A percentile compares a stretch with the other conserved stretches of the same genome.
Evolutionary conservation across 1,140 invertebrate species (phyloP).

Genomic region (Neodiprion lecontei): DNA sequence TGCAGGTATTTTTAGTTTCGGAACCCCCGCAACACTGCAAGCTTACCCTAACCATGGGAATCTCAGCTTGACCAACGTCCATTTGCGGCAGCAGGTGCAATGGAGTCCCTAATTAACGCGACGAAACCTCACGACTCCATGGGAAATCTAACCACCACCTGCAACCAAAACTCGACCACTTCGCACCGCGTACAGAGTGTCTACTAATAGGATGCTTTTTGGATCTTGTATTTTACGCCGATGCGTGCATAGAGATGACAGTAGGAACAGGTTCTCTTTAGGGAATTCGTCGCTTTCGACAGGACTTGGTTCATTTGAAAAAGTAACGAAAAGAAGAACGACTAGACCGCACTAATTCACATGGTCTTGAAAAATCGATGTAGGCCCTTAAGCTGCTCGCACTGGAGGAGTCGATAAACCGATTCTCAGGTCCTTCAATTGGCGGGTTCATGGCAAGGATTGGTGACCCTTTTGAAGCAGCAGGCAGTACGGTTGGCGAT

Average conservation of each 20-base stretch:
- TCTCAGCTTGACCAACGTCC: not conserved
- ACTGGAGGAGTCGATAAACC: not conserved
- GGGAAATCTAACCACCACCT: conserved; percentile 51
- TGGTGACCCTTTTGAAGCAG: no score
- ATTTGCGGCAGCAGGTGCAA: conserved; percentile 27
- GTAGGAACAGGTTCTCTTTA: not conserved
- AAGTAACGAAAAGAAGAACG: no score
- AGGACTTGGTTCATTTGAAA: no score
- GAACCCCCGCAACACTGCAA: not conserved
- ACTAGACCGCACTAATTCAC: no score
- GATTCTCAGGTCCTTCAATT: not conserved
- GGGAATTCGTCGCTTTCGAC: not conserved
- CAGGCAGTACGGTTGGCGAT: no score
- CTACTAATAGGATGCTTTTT: not conserved
- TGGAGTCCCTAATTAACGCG: conserved; percentile 30
- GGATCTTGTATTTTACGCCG: not conserved
- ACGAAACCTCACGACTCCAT: conserved; percentile 32
- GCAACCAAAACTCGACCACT: conserved; percentile 47
- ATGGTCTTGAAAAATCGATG: no score
- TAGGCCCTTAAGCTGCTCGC: not conserved
- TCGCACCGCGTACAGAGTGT: conserved; percentile 15
- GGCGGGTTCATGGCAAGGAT: no score
- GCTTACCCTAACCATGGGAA: not conserved
- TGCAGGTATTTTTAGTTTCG: not conserved
- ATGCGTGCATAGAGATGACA: not conserved